Conservation (phyloP, 2,888 invertebrate genomes). For the Ochropacha duplaris region DNA sequence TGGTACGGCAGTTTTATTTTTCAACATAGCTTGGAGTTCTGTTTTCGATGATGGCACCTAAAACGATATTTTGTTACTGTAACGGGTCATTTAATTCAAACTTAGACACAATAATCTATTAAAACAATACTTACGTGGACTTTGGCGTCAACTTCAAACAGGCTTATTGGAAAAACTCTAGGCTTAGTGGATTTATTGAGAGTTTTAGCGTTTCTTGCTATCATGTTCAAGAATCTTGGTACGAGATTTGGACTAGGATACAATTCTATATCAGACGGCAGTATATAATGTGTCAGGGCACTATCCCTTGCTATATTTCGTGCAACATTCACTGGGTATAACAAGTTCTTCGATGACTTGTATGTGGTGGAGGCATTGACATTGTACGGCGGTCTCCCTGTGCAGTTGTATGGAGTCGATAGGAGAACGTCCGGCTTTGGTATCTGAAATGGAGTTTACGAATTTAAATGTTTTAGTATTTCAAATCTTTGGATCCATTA, state of each 20-base stretch:
- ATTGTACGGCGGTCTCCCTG: conserved; percentile 86
- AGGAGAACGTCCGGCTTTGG: conserved; percentile 85
- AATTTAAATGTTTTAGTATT: conserved; percentile 14
- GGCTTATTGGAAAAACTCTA: conserved; percentile 93
- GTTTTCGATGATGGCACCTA: conserved; percentile 89
- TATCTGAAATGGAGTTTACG: conserved; percentile 77
- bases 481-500: conserved; percentile 16
- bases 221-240: conserved; percentile 92
- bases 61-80: conserved; percentile 38
- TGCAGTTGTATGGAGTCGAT: conserved; percentile 87
- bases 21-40: conserved; percentile 87
- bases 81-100: too few relatives aligned
- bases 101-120: too few relatives aligned
- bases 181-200: conserved; percentile 77
- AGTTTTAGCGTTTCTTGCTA: conserved; percentile 87
- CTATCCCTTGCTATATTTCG: conserved; percentile 94
- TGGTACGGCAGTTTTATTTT: conserved; percentile 91
- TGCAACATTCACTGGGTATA: conserved; percentile 95
- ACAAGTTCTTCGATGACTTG: conserved; percentile 89
- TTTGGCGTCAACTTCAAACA: conserved; percentile 91
- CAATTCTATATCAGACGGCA: conserved; percentile 95
- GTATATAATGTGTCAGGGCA: conserved; percentile 90
- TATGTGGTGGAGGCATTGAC: conserved; percentile 86
- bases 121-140: conserved; percentile 53
- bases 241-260: conserved; percentile 94